Evolutionary conservation across 2,888 invertebrate species (phyloP).

Genomic region (Zele albiditarsus): DNA sequence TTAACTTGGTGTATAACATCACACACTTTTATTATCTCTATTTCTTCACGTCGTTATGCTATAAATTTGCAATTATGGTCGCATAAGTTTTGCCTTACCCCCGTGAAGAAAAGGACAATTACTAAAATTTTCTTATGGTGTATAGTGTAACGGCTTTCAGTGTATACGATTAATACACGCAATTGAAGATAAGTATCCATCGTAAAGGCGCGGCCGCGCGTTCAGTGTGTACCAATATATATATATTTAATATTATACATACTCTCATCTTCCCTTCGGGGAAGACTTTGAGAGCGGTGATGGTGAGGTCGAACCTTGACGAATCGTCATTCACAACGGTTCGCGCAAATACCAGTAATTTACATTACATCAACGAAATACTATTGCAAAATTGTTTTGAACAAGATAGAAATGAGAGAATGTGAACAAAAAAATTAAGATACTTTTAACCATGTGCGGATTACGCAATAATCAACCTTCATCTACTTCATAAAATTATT

Average conservation of each 20-base stretch:
- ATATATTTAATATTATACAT: constrained; percentile 16
- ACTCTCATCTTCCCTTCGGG: constrained; percentile 15
- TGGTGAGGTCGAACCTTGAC: constrained; percentile 41
- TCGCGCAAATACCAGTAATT: constrained; percentile 5
- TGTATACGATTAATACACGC: constrained; percentile 54
- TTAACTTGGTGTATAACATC: not conserved
- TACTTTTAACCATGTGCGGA: not conserved
- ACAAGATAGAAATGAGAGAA: not conserved
- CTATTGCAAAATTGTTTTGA: not conserved
- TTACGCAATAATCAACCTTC: constrained; percentile 2
- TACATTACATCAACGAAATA: constrained; percentile 9
- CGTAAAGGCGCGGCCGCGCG: constrained; percentile 46
- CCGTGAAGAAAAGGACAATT: constrained; percentile 48
- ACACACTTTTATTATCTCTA: not conserved
- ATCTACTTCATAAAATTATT: not conserved
- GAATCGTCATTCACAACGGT: constrained; percentile 39
- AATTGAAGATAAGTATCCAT: constrained; percentile 51
- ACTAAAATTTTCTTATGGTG: constrained; percentile 37
- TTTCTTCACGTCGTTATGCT: constrained; percentile 19
- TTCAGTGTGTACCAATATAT: constrained; percentile 3
- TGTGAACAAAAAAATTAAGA: not conserved
- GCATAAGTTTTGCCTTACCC: constrained; percentile 37
- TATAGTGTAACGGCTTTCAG: constrained; percentile 53
- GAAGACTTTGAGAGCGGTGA: constrained; percentile 16
- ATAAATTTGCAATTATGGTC: constrained; percentile 41